Evolutionary conservation across 2,797 vertebrate species (phyloP), one percentile per base, ranked within the genome.

Genomic region (Hyperoplus lanceolatus): DNA sequence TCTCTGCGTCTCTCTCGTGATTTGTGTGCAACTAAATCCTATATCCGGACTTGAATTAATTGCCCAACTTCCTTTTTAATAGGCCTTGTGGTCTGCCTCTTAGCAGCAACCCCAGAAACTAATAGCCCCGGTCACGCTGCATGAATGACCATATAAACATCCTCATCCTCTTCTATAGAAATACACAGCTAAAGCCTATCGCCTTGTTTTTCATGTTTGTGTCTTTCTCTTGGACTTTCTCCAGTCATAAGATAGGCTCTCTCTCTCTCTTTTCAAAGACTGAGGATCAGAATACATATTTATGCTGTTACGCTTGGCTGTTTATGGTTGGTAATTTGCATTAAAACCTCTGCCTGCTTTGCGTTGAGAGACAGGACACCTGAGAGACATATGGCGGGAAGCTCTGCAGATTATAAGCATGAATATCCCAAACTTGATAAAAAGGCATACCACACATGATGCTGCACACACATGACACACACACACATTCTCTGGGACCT

Each of bases 101-200:
- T 65, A 86, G 56, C 59, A 73, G 68, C 60, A 53, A 77, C 62
- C 29, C 29, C 53, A 82, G 78, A 88, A 79, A 81, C 66, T 77
- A 90, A 90, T 77, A 81, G 83, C 66, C 79, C 60, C 5, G 46
- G 83, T 83, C 88, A 90, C 15, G 73, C 85, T 70, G 83, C 78
- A 85, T 89, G 79, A 86, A 84, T 29, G 88, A 89, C 54, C 79
- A 77, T 75, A 85, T 81, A 89, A 93, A 92, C 87, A 87, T 81
- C 75, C 53, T 67, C 42, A 64, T 65, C 63, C 65, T 11, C 36
- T 63, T 87, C 82, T 82, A 75, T 78, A 81, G 73, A 77, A 77
- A 81, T 39, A 69, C 46, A 76, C 38, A 77, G 50, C 59, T 5
- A 12, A 81, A 82, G 73, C 81, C 57, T 65, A 58, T 82, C 68